Evolutionary conservation across 2,888 invertebrate genomes (phyloP).

Genomic region (Dugesia japonica): DNA sequence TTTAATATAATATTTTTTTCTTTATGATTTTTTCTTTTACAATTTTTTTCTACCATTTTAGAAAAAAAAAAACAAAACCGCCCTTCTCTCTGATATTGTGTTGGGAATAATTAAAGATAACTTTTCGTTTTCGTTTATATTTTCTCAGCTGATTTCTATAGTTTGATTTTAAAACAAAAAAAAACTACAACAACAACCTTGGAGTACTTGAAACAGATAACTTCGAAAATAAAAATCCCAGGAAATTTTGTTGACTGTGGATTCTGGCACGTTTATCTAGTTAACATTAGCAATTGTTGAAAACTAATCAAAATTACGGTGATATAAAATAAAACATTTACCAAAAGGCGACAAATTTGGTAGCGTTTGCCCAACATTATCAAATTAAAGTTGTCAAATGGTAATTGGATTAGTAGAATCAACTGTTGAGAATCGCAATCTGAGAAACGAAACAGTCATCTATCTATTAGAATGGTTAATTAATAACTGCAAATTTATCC

Average conservation of each 20-base stretch:
- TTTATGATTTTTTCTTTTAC: no score
- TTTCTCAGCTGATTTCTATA: no score
- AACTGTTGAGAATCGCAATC: background rate
- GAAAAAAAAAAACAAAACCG: no score
- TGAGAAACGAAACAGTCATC: conserved; percentile 3
- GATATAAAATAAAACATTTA: conserved; percentile 2
- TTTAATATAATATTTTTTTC: no score
- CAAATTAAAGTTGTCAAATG: background rate
- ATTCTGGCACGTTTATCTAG: conserved; percentile 14
- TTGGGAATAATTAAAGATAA: no score
- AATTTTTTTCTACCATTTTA: no score
- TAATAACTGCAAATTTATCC: conserved; percentile 5
- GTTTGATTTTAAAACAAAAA: no score
- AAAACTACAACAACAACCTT: no score
- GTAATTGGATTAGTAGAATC: background rate
- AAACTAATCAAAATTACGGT: conserved; percentile 17
- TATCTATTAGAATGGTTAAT: conserved; percentile 9
- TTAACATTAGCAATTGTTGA: background rate
- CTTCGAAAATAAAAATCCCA: background rate
- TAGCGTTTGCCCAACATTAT: background rate
- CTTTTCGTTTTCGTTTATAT: no score
- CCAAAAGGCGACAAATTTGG: background rate
- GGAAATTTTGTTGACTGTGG: background rate
- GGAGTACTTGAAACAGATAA: no score
- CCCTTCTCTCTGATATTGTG: no score